These are phyloP conservation scores for Cottus gobio DNA, from an alignment of 2,113 vertebrate genomes.

Conservation along the genomic window DNA sequence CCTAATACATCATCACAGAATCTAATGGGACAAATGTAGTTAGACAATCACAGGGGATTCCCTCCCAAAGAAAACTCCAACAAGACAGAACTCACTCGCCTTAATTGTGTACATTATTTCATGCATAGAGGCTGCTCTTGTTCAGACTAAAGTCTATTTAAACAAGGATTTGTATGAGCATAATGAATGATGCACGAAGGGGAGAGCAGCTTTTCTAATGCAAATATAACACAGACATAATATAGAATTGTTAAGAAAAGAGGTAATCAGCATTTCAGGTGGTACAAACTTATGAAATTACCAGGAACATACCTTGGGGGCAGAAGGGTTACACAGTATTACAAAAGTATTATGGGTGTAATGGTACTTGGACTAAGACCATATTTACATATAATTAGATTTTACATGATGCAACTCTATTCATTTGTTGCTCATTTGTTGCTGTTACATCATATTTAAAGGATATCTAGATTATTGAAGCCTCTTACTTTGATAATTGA, in stretches of 20 bases:
- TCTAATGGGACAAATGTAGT: conserved; percentile 25
- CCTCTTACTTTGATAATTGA: neutral
- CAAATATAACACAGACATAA: conserved; percentile 58
- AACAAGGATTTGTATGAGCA: conserved; percentile 74
- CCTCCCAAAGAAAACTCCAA: conserved; percentile 72
- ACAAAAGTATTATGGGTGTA: neutral
- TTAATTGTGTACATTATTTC: conserved; percentile 68
- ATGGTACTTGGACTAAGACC: neutral
- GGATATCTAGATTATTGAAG: neutral
- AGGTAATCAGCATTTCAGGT: conserved; percentile 41
- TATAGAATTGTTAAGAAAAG: conserved; percentile 44
- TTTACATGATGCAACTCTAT: neutral
- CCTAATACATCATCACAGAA: conserved; percentile 18
- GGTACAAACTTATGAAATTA: conserved; percentile 16
- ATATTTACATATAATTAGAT: neutral
- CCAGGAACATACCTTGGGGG: neutral
- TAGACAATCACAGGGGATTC: conserved; percentile 76
- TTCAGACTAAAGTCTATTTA: conserved; percentile 72
- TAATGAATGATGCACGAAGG: conserved; percentile 65
- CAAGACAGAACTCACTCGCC: conserved; percentile 71
- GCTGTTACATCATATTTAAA: neutral
- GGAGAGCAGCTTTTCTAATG: conserved; percentile 60
- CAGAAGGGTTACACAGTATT: neutral
- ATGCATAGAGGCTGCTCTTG: conserved; percentile 59
- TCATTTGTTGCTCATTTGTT: neutral